These are phyloP conservation scores for Gallirallus australis DNA, from an alignment of 2,797 vertebrate species.

Conservation along the genomic window DNA sequence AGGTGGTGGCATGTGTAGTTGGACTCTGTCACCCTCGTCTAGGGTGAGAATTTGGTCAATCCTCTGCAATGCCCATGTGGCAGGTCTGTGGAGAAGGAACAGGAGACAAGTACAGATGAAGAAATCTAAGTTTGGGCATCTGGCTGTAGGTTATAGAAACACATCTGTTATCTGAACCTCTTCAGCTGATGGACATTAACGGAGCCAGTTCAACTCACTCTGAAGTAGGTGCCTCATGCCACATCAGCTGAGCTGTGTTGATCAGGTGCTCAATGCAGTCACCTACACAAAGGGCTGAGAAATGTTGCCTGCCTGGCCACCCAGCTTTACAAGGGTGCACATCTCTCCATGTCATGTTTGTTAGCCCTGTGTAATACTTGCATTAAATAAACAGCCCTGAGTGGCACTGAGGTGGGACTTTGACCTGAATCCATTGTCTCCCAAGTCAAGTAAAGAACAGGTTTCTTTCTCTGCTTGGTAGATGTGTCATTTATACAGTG, in stretches of 20 bases:
- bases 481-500: background rate
- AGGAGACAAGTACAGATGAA: background rate
- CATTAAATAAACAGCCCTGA: background rate
- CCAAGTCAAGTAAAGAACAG: background rate
- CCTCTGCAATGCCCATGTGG: background rate
- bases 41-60: background rate
- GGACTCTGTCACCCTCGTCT: background rate
- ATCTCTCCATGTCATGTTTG: background rate
- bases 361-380: background rate
- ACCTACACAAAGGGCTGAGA: accelerated
- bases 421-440: background rate
- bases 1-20: accelerated
- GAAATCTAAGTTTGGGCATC: background rate
- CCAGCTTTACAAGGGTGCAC: background rate
- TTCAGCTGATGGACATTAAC: background rate
- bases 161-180: background rate
- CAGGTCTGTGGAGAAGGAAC: background rate
- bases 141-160: background rate
- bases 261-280: background rate
- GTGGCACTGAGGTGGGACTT: background rate
- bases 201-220: background rate
- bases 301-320: background rate
- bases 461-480: background rate
- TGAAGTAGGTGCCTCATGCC: background rate
- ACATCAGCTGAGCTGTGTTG: background rate